Conservation (phyloP, 2,888 invertebrate species). For the Tubulanus polymorphus region DNA sequence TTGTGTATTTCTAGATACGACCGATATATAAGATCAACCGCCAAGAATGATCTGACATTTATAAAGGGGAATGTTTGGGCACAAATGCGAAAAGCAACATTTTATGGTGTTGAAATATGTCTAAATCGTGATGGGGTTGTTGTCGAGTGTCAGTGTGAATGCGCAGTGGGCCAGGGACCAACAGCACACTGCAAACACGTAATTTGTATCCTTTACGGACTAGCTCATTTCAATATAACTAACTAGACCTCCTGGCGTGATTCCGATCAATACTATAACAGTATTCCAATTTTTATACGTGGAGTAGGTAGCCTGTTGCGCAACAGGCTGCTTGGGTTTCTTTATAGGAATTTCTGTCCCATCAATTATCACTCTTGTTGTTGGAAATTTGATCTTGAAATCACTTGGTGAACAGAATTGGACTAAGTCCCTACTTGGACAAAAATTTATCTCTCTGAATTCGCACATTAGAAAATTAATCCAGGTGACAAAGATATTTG, state of each 20-base stretch:
- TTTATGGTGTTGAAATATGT: background rate
- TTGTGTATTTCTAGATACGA: no score
- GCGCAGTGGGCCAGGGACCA: background rate
- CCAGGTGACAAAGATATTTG: constrained; percentile 22
- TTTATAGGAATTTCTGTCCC: constrained; percentile 27
- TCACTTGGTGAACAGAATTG: constrained; percentile 18
- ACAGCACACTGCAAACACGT: background rate
- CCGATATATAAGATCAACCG: no score
- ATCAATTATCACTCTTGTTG: constrained; percentile 25
- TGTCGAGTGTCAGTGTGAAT: background rate
- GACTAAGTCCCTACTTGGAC: constrained; percentile 21
- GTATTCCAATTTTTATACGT: constrained; percentile 31
- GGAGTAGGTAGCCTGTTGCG: constrained; percentile 25
- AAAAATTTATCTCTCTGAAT: constrained; percentile 20
- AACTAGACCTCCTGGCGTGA: constrained; percentile 24
- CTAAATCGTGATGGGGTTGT: no score
- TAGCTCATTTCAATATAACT: no score
- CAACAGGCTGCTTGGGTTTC: constrained; percentile 19
- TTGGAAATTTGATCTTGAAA: constrained; percentile 24
- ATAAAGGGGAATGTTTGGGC: no score
- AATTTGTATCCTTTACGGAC: background rate
- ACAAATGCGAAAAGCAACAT: background rate
- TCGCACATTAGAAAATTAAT: constrained; percentile 21
- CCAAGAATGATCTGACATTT: no score
- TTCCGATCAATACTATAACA: constrained; percentile 22